Conservation (phyloP, 1,140 invertebrate genomes). For the Zaprionus taronus region DNA sequence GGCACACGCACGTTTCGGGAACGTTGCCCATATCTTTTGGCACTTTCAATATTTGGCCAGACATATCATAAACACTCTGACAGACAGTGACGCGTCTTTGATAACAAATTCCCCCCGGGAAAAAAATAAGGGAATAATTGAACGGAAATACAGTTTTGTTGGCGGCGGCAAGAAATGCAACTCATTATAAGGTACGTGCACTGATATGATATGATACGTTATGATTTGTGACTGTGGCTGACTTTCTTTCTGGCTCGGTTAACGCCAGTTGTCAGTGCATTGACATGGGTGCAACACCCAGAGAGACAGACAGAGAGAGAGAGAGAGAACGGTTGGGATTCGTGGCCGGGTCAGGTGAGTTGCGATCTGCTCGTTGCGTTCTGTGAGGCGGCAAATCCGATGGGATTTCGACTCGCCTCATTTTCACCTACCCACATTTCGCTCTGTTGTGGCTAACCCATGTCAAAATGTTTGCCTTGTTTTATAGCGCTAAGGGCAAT, state of each 20-base stretch:
- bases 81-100: slow-evolving; percentile 68
- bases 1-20: neutral
- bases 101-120: slow-evolving; percentile 46
- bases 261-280: slow-evolving; percentile 68
- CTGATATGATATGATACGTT: slow-evolving; percentile 71
- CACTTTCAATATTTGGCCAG: slow-evolving; percentile 48
- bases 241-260: slow-evolving; percentile 56
- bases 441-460: slow-evolving; percentile 48
- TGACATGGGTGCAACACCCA: slow-evolving; percentile 80
- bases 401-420: slow-evolving; percentile 35
- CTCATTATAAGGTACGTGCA: slow-evolving; percentile 73
- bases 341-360: neutral
- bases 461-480: slow-evolving; percentile 76
- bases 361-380: neutral
- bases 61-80: slow-evolving; percentile 69
- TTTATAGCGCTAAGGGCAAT: slow-evolving; percentile 69
- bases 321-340: neutral
- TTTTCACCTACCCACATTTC: slow-evolving; percentile 66
- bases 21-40: slow-evolving; percentile 49
- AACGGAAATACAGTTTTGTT: slow-evolving; percentile 67
- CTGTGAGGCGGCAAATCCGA: slow-evolving; percentile 21
- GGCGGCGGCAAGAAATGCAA: slow-evolving; percentile 46
- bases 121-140: slow-evolving; percentile 38
- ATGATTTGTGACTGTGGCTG: slow-evolving; percentile 62
- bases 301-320: neutral